Conservation (phyloP, 1,140 invertebrate species). For the Aplysia californica region DNA sequence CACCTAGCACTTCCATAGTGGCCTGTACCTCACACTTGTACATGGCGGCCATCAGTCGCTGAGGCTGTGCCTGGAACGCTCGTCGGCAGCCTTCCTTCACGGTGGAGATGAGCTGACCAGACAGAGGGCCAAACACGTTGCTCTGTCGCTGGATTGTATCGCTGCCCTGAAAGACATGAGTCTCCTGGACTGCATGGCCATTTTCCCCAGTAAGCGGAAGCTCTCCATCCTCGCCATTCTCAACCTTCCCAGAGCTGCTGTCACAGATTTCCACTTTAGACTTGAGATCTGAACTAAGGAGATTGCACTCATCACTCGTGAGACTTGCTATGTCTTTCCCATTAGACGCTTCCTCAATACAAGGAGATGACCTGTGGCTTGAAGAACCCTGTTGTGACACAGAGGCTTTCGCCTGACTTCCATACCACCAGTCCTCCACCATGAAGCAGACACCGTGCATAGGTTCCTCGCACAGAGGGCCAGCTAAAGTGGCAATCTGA, state of each 20-base stretch:
- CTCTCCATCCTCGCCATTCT: no score
- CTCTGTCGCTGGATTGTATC: conserved; percentile 17
- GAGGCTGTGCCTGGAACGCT: conserved; percentile 89
- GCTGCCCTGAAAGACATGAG: background rate
- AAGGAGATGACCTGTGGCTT: background rate
- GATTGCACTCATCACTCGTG: background rate
- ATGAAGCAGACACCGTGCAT: conserved; percentile 95
- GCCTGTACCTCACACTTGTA: conserved; percentile 94
- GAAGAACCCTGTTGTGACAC: background rate
- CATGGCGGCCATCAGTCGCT: conserved; percentile 95
- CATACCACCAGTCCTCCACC: conserved; percentile 75
- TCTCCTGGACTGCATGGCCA: background rate
- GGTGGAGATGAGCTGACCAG: conserved; percentile 91
- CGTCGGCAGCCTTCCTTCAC: conserved; percentile 89
- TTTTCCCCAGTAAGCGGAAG: no score
- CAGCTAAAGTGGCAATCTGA: conserved; percentile 88
- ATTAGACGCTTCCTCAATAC: no score
- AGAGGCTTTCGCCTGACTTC: background rate
- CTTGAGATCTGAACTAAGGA: background rate
- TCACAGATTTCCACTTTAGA: no score
- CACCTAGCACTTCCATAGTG: conserved; percentile 92
- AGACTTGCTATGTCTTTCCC: no score
- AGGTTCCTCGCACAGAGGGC: conserved; percentile 95
- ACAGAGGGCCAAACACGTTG: conserved; percentile 67
- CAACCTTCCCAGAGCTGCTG: no score